Base-by-base conservation (phyloP, 2,888 invertebrate genomes). In the Cephus nigrinus region DNA sequence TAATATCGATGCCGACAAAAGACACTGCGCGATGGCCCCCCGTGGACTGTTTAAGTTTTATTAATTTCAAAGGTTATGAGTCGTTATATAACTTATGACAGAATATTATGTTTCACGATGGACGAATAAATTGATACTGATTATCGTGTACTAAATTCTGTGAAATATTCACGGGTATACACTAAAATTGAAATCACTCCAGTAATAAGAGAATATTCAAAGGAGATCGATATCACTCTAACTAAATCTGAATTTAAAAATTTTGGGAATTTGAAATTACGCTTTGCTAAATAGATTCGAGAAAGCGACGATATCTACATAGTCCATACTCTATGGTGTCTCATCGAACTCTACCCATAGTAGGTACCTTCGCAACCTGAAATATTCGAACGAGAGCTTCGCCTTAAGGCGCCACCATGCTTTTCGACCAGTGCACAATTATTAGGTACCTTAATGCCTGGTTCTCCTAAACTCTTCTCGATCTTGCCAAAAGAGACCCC, bases 371-470 rank as follows among this genome's bases (percentile, higher is more conserved):
- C 55, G 11, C 35, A 75, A 80, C 77, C 80, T 83, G 80, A 84
- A 84, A 81, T 88, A 86, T 86, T 88, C 86, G 84, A 84, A 85
- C 84, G 83, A 86, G 4, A 86, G 88, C 88, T 85, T 88, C 88
- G 89, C 88, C 88, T 88, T 83, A 33, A 12, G 84, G 88, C 87
- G 88, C 89, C 90, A 89, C 88, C 86, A 88, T 88, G 87, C 85
- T 84, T 55, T 84, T 83, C 84, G 81, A 80, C 83, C 85, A 83
- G 85, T 84, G 84, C 85, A 85, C 88, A 89, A 90, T 90, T 90
- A 90, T 90, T 89, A 88, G 87, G 83, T 85, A 88, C 84, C 81
- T 86, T 86, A 85, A 86, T 86, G 73, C 68, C 74, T 73, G 15
- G 72, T 75, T 82, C 76, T 71, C 34, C 69, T 68, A n/a, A 30